These are phyloP conservation scores for Lonchura striata DNA, from an alignment of 2,113 vertebrate genomes.

Conservation along the genomic window DNA sequence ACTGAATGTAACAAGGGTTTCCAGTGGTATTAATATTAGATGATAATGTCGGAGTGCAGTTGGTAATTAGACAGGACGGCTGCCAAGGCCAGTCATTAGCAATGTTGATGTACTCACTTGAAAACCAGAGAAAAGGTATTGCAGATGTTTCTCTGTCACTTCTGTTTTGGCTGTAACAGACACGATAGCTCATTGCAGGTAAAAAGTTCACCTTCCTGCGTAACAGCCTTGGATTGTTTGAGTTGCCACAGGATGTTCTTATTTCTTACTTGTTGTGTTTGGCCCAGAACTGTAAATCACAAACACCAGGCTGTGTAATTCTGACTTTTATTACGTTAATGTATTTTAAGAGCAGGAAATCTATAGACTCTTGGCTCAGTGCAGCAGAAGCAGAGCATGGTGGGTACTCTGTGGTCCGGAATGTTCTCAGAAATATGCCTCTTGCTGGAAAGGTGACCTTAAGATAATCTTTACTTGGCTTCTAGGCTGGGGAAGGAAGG, in stretches of 20 bases:
- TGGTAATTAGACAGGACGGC: constrained; percentile 45
- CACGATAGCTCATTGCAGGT: background rate
- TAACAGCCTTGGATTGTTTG: background rate
- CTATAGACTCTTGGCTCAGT: constrained; percentile 26
- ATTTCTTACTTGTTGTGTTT: constrained; percentile 31
- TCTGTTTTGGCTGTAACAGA: background rate
- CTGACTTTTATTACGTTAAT: constrained; percentile 42
- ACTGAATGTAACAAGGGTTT: constrained; percentile 18
- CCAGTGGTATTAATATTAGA: constrained; percentile 34
- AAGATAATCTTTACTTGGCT: background rate
- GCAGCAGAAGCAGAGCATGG: background rate
- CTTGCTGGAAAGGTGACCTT: constrained; percentile 5
- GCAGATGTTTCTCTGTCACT: constrained; percentile 32
- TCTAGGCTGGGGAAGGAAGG: background rate
- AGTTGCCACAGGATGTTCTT: constrained; percentile 29
- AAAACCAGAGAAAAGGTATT: background rate
- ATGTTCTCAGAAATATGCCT: constrained; percentile 25
- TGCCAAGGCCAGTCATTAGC: constrained; percentile 20
- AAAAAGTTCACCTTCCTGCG: background rate
- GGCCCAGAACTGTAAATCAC: constrained; percentile 38
- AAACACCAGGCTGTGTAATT: constrained; percentile 12
- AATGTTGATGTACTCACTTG: background rate
- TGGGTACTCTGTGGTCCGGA: background rate
- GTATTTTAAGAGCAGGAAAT: constrained; percentile 59
- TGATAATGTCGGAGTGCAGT: background rate